Evolutionary conservation across 2,113 vertebrate species (phyloP), one percentile per base, ranked within the genome.

Genomic region (Amazona vittata): DNA sequence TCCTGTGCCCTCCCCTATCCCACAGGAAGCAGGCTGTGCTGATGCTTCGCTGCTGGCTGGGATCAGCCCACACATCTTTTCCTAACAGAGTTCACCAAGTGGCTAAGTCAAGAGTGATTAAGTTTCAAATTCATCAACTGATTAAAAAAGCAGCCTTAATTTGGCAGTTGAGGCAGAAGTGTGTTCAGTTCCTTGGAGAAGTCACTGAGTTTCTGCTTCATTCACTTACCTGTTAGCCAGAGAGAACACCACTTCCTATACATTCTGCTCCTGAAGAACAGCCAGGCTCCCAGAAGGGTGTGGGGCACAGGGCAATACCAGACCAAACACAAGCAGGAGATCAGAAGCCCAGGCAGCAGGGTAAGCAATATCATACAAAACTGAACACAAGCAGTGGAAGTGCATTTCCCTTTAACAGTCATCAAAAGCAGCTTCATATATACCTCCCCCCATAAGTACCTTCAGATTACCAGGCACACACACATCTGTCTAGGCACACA

Each of bases 11-110:
- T 46, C 33, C 7, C 4, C 9, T 9, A 59, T 37, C 24, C 68
- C 4, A 1, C 33, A 44, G 26, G n/a, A 11, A 84, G 18, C 11
- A 41, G 70, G 55, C 83, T 39, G 44, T 35, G 49, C 0, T 0
- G 25, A n/a, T 47, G 11, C 11, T 37, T 70, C 2, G 1, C 26
- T 1, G 2, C 74, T 69, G n/a, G 35, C 25, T 5, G 1, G 19
- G 50, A 18, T 35, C 74, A 74, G 69, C 33, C 39, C 49, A 37
- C 15, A 6, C 5, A 22, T 37, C 8, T 31, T 67, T 69, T 53
- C 35, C 47, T 50, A 46, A 37, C 7, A 53, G 63, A 86, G 37
- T 31, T 71, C 47, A 71, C 43, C 18, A 3, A 67, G 28, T 1
- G 0, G 11, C 22, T 31, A 26, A 67, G n/a, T 31, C 57, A 59